Percentiles rank a stretch among this genome's conserved stretches.
phyloP scores from a whole-genome alignment of 2,797 vertebrate species.

The Smutsia gigantea region DNA sequence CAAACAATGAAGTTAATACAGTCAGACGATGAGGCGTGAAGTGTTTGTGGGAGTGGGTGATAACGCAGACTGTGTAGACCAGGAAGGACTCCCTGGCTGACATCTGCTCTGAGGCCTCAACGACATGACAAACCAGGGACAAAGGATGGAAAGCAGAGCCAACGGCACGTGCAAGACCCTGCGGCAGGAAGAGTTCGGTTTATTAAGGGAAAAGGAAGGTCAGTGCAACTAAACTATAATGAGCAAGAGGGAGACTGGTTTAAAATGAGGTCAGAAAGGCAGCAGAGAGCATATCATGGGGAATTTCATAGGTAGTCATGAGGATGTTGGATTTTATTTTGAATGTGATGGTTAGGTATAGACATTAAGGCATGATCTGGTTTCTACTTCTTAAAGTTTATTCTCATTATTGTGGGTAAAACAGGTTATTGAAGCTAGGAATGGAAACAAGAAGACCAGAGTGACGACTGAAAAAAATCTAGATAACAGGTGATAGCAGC shows the following conservation, averaged over 20 bases:
- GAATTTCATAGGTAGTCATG: background rate
- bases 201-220: background rate
- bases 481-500: background rate
- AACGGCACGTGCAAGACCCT: background rate
- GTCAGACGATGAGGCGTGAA: background rate
- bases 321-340: background rate
- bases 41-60: background rate
- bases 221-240: background rate
- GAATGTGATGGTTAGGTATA: background rate
- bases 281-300: background rate
- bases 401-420: background rate
- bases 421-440: background rate
- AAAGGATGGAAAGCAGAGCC: background rate
- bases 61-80: background rate
- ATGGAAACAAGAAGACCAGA: background rate
- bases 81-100: background rate
- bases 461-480: background rate
- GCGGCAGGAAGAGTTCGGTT: background rate
- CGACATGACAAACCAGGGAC: background rate
- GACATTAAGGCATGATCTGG: background rate
- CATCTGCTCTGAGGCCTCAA: background rate
- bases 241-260: background rate
- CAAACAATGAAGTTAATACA: background rate
- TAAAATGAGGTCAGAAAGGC: background rate
- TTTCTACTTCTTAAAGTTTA: background rate